phyloP scores from a whole-genome alignment of 2,888 invertebrate species.

The Napeogenes sylphis region DNA sequence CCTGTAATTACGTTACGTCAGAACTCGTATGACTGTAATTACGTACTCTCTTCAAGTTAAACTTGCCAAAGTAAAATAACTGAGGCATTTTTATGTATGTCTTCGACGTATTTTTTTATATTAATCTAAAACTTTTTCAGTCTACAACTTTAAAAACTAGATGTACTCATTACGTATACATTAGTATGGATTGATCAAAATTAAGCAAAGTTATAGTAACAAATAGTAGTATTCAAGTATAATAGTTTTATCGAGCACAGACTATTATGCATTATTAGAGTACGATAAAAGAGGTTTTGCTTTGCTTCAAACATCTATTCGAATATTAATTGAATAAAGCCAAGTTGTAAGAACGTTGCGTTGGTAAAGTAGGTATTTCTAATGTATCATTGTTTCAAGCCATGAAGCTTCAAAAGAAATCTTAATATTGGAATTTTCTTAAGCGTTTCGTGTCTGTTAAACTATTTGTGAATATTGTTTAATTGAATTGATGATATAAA shows the following conservation, averaged over 20 bases:
- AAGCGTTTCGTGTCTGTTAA: no score
- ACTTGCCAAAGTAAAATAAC: neutral
- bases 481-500: no score
- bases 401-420: no score
- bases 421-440: no score
- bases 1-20: slow-evolving; percentile 1
- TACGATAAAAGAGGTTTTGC: neutral
- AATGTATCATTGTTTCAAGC: neutral
- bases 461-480: no score
- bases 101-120: neutral
- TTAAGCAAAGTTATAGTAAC: no score
- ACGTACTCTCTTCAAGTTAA: neutral
- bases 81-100: neutral
- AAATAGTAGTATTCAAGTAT: neutral
- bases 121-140: neutral
- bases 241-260: neutral
- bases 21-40: neutral
- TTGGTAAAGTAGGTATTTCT: neutral
- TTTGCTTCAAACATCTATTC: neutral
- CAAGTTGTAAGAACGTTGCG: neutral
- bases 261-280: neutral
- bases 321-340: neutral
- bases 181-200: neutral
- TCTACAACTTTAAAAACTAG: no score
- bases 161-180: neutral